Percentiles rank a stretch among this genome's conserved stretches.
phyloP scores from a whole-genome alignment of 2,797 vertebrate genomes.

The Notoglanidium macrostoma region DNA sequence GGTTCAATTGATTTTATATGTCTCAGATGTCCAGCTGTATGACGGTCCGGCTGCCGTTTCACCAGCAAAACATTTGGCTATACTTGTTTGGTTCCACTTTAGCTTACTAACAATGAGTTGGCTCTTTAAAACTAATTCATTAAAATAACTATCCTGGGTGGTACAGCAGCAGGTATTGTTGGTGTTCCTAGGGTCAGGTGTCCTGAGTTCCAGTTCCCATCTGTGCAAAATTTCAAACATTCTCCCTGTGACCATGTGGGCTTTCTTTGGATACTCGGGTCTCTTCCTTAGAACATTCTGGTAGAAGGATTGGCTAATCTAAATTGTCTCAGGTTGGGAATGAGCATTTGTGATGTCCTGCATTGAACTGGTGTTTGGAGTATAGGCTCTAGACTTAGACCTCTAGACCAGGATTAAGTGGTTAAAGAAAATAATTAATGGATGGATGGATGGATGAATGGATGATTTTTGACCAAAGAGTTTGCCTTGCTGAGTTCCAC shows the following conservation, averaged over 20 bases:
- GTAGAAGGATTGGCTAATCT: not conserved
- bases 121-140: not conserved
- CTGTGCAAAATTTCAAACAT: conserved; percentile 4
- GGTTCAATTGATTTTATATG: not conserved
- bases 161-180: not conserved
- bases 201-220: not conserved
- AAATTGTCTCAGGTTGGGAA: not conserved
- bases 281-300: not conserved
- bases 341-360: not conserved
- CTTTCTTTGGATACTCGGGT: not conserved
- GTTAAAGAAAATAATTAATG: not conserved
- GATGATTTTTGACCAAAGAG: not conserved
- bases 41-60: not conserved
- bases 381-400: not conserved
- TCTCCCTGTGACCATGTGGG: not conserved
- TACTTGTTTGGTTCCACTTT: not conserved
- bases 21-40: not conserved
- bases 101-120: not conserved
- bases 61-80: not conserved
- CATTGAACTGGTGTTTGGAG: not conserved
- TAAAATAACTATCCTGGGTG: not conserved
- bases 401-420: not conserved
- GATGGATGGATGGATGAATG: not conserved
- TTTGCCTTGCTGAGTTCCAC: not conserved
- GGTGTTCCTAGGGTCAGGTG: not conserved